These are phyloP conservation scores for Ranitomeya variabilis DNA, from an alignment of 2,113 vertebrate species.

Conservation along the genomic window DNA sequence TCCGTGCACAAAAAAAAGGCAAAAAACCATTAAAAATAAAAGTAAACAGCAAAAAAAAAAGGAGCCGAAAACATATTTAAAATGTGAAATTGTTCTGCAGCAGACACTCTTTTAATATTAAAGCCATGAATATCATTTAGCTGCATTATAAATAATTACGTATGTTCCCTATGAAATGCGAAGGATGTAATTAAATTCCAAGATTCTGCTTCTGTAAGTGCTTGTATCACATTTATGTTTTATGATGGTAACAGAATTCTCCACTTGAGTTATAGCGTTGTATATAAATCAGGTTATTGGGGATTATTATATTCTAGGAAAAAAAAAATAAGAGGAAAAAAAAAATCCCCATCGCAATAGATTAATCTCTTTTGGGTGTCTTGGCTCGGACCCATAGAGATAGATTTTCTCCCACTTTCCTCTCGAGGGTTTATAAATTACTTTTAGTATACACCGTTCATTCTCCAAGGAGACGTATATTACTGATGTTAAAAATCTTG, in stretches of 20 bases:
- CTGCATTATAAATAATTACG: conserved; percentile 64
- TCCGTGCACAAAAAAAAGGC: not conserved
- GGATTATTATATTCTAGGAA: conserved; percentile 56
- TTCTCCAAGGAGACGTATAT: conserved; percentile 36
- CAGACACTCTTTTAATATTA: conserved; percentile 41
- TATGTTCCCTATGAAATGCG: conserved; percentile 49
- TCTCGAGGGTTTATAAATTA: conserved; percentile 50
- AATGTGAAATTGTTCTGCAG: conserved; percentile 60
- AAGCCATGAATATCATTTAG: conserved; percentile 64
- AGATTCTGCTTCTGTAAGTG: conserved; percentile 59
- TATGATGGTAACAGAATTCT: conserved; percentile 58
- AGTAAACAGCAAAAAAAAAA: not conserved
- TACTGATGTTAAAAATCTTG: conserved; percentile 40
- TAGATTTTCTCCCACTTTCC: conserved; percentile 28
- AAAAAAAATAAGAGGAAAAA: not conserved
- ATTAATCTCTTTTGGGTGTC: conserved; percentile 55
- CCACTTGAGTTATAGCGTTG: conserved; percentile 48
- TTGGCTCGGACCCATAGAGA: conserved; percentile 21
- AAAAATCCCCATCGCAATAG: conserved; percentile 13
- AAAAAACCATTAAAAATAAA: not conserved
- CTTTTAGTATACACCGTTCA: conserved; percentile 36
- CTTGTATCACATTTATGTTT: conserved; percentile 47
- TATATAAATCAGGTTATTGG: conserved; percentile 59
- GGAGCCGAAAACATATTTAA: conserved; percentile 36
- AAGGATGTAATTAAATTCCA: conserved; percentile 62